Evolutionary conservation across 2,797 vertebrate species (phyloP), one percentile per base, ranked within the genome.

Genomic region (Dromococcyx pavoninus): DNA sequence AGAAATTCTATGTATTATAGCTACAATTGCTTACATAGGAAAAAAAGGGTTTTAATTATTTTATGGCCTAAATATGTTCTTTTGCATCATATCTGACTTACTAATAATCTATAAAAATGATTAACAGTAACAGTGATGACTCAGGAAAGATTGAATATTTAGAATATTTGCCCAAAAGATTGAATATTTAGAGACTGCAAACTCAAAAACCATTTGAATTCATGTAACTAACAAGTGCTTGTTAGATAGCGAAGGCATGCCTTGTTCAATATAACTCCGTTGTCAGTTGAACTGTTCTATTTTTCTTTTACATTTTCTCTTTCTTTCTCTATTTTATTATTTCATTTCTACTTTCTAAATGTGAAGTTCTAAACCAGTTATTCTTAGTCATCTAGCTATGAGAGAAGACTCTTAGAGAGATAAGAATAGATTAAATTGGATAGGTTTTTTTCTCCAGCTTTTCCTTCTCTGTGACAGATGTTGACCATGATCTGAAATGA

Each of bases 401-500:
- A 43, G 46, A 88, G 67, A 66, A 89, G 62, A 71, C 32, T 89
- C 54, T 57, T 61, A 61, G 54, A 75, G 27, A 91, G 44, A 71
- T 41, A 91, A 89, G 41, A 89, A 89, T 61, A 35, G 30, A 74
- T 86, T 89, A 94, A 96, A 93, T 86, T 69, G 7, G 41, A 51
- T 28, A 72, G 43, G 5, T 46, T 41, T 56, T 67, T 89, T 62
- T 9, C 57, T 90, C 14, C 32, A 76, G 28, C 12, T 74, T 88
- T 82, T 92, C 17, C 65, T 89, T 93, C 56, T 60, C 88, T 75
- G 37, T 92, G 78, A 91, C 44, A 66, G 41, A 86, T 76, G 85
- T 72, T 94, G 71, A 88, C 88, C 86, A n/a, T 88, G 73, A 95
- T 84, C 37, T 72, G 74, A 83, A 81, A 39, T 61, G 78, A 46